Conservation (phyloP, 2,888 invertebrate species). For the Octonoba sinensis region DNA sequence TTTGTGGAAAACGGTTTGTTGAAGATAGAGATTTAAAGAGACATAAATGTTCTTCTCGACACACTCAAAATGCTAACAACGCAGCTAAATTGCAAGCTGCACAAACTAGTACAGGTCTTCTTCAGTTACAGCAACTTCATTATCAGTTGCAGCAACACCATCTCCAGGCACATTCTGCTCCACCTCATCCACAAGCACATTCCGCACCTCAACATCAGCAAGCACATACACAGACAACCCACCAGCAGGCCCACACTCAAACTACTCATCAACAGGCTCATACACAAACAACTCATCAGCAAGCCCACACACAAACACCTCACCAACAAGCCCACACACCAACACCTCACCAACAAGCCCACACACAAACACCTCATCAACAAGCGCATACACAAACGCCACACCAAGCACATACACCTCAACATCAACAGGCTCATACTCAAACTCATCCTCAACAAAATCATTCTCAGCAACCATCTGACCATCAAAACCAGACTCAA, state of each 20-base stretch:
- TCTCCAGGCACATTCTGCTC: constrained; percentile 37
- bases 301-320: constrained; percentile 43
- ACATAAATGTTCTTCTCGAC: constrained; percentile 64
- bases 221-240: constrained; percentile 46
- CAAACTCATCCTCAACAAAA: constrained; percentile 31
- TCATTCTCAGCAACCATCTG: constrained; percentile 26
- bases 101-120: constrained; percentile 44
- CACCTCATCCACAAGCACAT: constrained; percentile 41
- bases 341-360: constrained; percentile 22
- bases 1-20: constrained; percentile 64
- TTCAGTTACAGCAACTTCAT: constrained; percentile 61
- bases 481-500: constrained; percentile 43
- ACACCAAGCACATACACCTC: constrained; percentile 9
- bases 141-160: constrained; percentile 63
- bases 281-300: constrained; percentile 54
- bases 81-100: constrained; percentile 36
- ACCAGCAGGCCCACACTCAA: constrained; percentile 58
- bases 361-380: constrained; percentile 31
- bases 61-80: constrained; percentile 54
- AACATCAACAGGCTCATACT: constrained; percentile 54
- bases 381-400: constrained; percentile 24
- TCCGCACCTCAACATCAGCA: constrained; percentile 61
- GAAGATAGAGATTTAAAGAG: constrained; percentile 63
- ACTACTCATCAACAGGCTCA: constrained; percentile 51
- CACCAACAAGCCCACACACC: constrained; percentile 42